These are phyloP conservation scores for Mythimna pallens DNA, from an alignment of 2,888 invertebrate genomes.

Conservation along the genomic window DNA sequence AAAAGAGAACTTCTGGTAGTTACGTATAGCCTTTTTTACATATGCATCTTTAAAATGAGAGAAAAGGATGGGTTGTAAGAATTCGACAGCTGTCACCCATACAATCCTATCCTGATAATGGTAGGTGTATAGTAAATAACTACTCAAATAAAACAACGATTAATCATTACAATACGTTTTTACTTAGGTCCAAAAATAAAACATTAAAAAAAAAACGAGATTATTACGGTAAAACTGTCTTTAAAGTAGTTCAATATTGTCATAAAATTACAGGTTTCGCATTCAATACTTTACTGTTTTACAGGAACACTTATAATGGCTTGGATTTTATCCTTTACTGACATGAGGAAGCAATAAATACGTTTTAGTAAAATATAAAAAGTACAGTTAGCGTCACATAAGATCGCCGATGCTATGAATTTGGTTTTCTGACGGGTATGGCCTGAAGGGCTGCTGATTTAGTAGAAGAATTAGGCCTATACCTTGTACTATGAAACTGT, in stretches of 20 bases:
- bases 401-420: neutral
- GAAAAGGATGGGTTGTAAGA: too few species aligned
- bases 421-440: neutral
- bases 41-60: too few species aligned
- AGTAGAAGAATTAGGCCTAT: neutral
- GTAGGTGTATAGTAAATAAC: too few species aligned
- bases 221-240: slow-evolving; percentile 14
- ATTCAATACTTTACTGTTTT: slow-evolving; percentile 21
- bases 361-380: slow-evolving; percentile 10
- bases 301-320: slow-evolving; percentile 27
- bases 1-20: neutral
- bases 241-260: slow-evolving; percentile 15
- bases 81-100: too few species aligned
- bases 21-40: neutral
- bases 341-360: slow-evolving; percentile 20
- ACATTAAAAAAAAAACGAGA: slow-evolving; percentile 14
- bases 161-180: slow-evolving; percentile 29
- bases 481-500: too few species aligned
- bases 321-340: slow-evolving; percentile 35
- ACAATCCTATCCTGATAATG: too few species aligned
- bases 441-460: neutral
- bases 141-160: slow-evolving; percentile 9
- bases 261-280: slow-evolving; percentile 12
- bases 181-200: slow-evolving; percentile 40
- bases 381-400: neutral